Evolutionary conservation across 1,140 invertebrate species (phyloP).

Genomic region (Coboldia fuscipes): DNA sequence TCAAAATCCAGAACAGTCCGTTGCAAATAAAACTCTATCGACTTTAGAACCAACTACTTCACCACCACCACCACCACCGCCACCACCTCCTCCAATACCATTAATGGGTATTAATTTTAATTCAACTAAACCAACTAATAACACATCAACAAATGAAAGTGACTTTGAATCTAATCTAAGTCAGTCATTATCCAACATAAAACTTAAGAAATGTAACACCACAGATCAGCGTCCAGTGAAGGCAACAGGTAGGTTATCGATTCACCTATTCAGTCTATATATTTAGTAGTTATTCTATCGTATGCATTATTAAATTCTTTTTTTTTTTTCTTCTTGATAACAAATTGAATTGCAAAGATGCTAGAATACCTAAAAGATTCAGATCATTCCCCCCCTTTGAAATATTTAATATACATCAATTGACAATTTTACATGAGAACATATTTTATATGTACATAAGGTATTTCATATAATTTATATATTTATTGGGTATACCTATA

Average conservation of each 20-base stretch:
- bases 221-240: not conserved
- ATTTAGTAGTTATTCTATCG: not conserved
- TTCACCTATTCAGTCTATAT: not conserved
- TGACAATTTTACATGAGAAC: not conserved
- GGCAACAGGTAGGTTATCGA: slow-evolving; percentile 4
- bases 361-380: too few relatives aligned
- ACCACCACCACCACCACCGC: slow-evolving; percentile 5
- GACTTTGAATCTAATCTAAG: not conserved
- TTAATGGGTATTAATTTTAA: not conserved
- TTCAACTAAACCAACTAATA: not conserved
- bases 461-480: too few relatives aligned
- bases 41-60: not conserved
- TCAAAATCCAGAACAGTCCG: not conserved
- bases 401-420: not conserved
- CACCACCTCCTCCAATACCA: slow-evolving; percentile 6
- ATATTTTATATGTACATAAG: too few relatives aligned
- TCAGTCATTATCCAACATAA: slow-evolving; percentile 1
- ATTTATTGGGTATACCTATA: too few relatives aligned
- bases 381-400: not conserved
- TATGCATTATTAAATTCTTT: not conserved
- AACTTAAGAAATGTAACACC: slow-evolving; percentile 3
- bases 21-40: slow-evolving; percentile 2
- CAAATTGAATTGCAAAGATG: too few relatives aligned
- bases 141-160: not conserved
- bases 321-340: not conserved